Conservation (phyloP, 92 coral and sea anemone genomes). For the Diadumene lineata region DNA sequence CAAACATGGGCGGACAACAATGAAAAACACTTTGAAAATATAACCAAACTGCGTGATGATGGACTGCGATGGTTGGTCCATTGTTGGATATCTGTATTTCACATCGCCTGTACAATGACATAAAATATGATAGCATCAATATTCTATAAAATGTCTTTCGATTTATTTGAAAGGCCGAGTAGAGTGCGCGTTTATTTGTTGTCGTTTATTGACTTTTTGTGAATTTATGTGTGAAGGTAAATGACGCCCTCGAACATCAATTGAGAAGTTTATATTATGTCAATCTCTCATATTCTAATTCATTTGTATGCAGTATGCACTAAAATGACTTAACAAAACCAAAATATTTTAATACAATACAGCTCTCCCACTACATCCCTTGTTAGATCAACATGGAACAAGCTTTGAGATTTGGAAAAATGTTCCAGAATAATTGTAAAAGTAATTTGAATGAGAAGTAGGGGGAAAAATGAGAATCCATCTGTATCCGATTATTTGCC, state of each 20-base stretch:
- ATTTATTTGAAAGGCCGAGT: neutral
- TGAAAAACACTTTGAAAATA: conserved; percentile 13
- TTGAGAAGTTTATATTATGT: conserved; percentile 6
- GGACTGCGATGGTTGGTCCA: neutral
- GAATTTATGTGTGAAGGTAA: conserved; percentile 10
- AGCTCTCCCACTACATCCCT: too few relatives aligned
- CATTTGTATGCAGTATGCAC: neutral
- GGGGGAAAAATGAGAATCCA: neutral
- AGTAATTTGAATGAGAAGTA: neutral
- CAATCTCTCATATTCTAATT: conserved; percentile 4
- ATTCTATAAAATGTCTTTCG: neutral
- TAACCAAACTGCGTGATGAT: conserved; percentile 13
- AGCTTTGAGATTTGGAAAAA: too few relatives aligned
- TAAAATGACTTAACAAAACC: neutral
- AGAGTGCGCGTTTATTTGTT: conserved; percentile 6
- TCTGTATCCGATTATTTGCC: neutral
- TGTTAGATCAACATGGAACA: too few relatives aligned
- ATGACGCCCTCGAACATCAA: conserved; percentile 16
- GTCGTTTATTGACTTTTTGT: conserved; percentile 2
- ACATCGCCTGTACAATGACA: neutral
- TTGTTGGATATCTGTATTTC: neutral
- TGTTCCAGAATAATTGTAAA: neutral
- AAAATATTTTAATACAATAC: too few relatives aligned
- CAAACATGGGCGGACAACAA: conserved; percentile 16
- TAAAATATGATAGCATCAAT: neutral